These are phyloP conservation scores for Brachyalestes nurse DNA, from an alignment of 2,797 vertebrate species.

Conservation along the genomic window DNA sequence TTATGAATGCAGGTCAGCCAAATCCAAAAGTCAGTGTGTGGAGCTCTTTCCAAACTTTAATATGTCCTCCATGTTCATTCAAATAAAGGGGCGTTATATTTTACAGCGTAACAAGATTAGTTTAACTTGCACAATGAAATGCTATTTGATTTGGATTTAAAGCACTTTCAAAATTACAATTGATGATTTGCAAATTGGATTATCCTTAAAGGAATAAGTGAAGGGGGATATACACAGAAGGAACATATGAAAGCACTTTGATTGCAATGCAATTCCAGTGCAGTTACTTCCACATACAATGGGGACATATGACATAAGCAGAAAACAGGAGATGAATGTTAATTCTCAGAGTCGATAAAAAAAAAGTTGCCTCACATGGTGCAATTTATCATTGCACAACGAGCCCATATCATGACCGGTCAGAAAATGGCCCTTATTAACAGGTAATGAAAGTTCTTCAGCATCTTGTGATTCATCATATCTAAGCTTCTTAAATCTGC, in stretches of 20 bases:
- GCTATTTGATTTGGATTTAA: neutral
- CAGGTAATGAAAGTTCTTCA: constrained; percentile 50
- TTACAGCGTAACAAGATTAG: constrained; percentile 8
- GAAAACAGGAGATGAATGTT: constrained; percentile 54
- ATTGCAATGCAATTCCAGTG: constrained; percentile 52
- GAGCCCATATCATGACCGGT: constrained; percentile 40
- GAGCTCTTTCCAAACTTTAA: constrained; percentile 10
- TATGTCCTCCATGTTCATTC: neutral
- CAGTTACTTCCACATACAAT: constrained; percentile 51
- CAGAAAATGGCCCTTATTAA: constrained; percentile 48
- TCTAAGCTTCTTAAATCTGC: constrained; percentile 57
- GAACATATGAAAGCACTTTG: constrained; percentile 60
- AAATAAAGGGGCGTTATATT: neutral
- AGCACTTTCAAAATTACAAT: constrained; percentile 7
- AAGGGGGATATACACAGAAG: constrained; percentile 37
- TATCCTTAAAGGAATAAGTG: constrained; percentile 37
- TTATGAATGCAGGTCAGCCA: constrained; percentile 10
- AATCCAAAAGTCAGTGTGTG: neutral
- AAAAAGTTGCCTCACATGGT: constrained; percentile 48
- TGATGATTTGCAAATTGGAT: constrained; percentile 28
- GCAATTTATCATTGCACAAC: constrained; percentile 49
- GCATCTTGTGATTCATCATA: constrained; percentile 60
- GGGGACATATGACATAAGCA: constrained; percentile 56
- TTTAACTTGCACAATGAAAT: constrained; percentile 3
- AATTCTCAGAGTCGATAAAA: constrained; percentile 51